Conservation (phyloP, 2,888 invertebrate species). For the Rhagonycha fulva region DNA sequence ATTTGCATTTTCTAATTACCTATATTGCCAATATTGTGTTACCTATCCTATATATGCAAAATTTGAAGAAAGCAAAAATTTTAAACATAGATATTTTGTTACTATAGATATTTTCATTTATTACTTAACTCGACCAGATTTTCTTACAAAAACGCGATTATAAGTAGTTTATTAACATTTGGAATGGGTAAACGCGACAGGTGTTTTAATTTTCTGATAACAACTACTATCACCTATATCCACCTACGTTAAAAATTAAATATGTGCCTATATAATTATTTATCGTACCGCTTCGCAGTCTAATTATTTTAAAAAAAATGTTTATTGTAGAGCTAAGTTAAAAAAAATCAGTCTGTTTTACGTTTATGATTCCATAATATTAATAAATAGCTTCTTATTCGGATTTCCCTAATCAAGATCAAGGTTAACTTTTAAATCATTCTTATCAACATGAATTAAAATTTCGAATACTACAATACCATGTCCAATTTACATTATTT, state of each 20-base stretch:
- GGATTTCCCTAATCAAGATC: not conserved
- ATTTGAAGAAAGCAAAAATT: too few relatives aligned
- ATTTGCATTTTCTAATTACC: not conserved
- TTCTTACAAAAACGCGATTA: not conserved
- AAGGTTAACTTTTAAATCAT: not conserved
- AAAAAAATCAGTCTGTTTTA: too few relatives aligned
- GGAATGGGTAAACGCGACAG: not conserved
- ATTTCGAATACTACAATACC: not conserved
- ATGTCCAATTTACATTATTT: not conserved
- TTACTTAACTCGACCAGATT: not conserved
- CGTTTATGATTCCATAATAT: too few relatives aligned
- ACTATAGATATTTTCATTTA: too few relatives aligned
- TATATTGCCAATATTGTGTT: too few relatives aligned
- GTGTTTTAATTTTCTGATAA: not conserved
- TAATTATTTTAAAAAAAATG: not conserved
- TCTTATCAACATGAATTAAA: not conserved
- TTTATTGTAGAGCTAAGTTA: not conserved
- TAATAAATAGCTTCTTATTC: too few relatives aligned
- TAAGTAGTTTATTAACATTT: not conserved
- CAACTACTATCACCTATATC: not conserved
- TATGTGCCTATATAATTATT: too few relatives aligned
- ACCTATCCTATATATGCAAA: too few relatives aligned
- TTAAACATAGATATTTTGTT: too few relatives aligned
- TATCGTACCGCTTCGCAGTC: not conserved
- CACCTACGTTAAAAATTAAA: not conserved